Evolutionary conservation across 2,888 invertebrate species (phyloP), one percentile per base, ranked within the genome.

Genomic region (Colostygia pectinataria): DNA sequence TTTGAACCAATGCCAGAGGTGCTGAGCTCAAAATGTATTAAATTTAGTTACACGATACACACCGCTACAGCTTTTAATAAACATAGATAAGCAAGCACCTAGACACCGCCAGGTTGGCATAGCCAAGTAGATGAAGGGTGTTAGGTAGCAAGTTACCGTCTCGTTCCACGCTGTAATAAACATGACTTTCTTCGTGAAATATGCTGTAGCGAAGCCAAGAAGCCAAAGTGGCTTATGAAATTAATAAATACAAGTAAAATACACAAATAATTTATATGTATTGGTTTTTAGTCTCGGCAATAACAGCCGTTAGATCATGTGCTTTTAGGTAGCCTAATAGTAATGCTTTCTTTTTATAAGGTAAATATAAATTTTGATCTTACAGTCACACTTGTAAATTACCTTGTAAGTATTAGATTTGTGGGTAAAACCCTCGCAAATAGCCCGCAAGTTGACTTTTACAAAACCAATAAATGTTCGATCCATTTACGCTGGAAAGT

Each of bases 401-500:
- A 24, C 9, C 7, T 31, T 40, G 40, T n/a, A n/a, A n/a, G n/a
- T 31, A 40, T 33, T 27, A 43, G 23, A 23, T 36, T 41, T 41
- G 41, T 29, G 29, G 28, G 28, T 34, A 24, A 31, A 40, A 36
- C 15, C 18, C 25, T 33, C 14, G 31, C 41, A 48, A 41, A 48
- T 48, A 36, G 33, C 33, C 34, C 14, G 20, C 43, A 40, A 50
- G 46, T 55, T 28, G 41, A 50, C 43, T 55, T 47, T 46, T 41
- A 50, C 49, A 41, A 46, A 46, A 40, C 32, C 53, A 41, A 48
- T 48, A 48, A 53, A 51, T 36, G 27, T 45, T 56, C 51, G 49
- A 55, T 57, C 54, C 53, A 58, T 60, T 60, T 39, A 46, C 36
- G 48, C 34, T 50, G 45, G 44, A 60, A 56, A 58, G 54, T 61